Percentiles rank a stretch among this genome's conserved stretches.
Evolutionary conservation across 2,797 vertebrate genomes (phyloP).

Genomic region (Neoniphon sammara): DNA sequence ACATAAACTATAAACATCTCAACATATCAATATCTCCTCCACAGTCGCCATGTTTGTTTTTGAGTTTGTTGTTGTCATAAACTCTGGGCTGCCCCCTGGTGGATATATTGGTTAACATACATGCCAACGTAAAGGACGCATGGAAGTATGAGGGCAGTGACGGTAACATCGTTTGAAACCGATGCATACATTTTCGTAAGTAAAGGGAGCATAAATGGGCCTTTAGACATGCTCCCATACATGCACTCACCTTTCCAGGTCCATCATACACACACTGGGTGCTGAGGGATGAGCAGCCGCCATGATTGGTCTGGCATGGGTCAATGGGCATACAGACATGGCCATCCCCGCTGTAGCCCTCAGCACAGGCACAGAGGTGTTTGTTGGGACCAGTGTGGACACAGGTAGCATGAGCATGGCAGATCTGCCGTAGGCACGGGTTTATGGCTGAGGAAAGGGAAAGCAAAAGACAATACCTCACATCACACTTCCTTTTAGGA

Average conservation of each 20-base stretch:
- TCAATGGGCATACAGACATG: constrained; percentile 86
- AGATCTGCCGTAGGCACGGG: constrained; percentile 84
- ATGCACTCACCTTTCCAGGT: constrained; percentile 86
- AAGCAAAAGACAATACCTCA: neutral
- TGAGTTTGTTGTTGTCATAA: too few relatives aligned
- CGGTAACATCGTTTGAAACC: too few relatives aligned
- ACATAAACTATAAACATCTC: too few relatives aligned
- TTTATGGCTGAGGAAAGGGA: constrained; percentile 85
- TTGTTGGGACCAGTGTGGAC: constrained; percentile 85
- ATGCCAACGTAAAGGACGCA: too few relatives aligned
- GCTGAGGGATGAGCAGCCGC: constrained; percentile 82
- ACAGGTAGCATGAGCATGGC: constrained; percentile 85
- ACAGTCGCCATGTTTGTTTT: too few relatives aligned
- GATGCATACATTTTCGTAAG: too few relatives aligned
- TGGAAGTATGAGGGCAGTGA: too few relatives aligned
- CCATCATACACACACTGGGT: constrained; percentile 86
- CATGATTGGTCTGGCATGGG: constrained; percentile 86
- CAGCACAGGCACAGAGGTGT: constrained; percentile 85
- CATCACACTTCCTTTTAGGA: too few relatives aligned
- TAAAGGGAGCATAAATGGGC: too few relatives aligned
- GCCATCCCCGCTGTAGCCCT: constrained; percentile 89
- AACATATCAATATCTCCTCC: too few relatives aligned
- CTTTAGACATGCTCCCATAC: neutral
- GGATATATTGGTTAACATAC: too few relatives aligned
- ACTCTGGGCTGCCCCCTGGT: too few relatives aligned